Conservation (phyloP, 2,888 invertebrate species). For the Incurvaria masculella region DNA sequence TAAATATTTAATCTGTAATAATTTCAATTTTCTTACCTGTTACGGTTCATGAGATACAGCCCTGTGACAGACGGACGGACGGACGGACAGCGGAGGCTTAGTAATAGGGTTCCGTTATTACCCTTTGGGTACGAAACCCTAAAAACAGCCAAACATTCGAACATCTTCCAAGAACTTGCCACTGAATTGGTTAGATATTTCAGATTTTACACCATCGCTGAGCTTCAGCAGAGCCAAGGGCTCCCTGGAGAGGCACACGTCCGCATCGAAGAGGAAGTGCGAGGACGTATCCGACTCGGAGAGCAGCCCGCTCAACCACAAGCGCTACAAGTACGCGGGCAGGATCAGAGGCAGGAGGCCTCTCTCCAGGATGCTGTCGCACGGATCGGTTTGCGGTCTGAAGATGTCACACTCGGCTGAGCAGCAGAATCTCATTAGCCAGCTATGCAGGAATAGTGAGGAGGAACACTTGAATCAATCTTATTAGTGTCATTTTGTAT, state of each 20-base stretch:
- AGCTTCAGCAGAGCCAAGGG: constrained; percentile 24
- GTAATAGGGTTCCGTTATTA: no score
- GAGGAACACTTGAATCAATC: not conserved
- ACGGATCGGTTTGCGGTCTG: constrained; percentile 23
- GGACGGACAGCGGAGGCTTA: no score
- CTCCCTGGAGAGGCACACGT: constrained; percentile 22
- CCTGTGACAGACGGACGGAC: no score
- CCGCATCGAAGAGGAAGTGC: constrained; percentile 37
- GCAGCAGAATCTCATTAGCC: constrained; percentile 23
- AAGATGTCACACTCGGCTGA: constrained; percentile 32
- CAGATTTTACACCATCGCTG: constrained; percentile 30
- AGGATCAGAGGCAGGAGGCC: constrained; percentile 43
- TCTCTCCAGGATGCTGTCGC: constrained; percentile 18
- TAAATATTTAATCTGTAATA: no score
- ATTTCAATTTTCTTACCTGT: no score
- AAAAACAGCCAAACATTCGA: no score
- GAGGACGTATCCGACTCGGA: constrained; percentile 34
- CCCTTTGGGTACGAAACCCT: no score
- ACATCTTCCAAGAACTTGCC: no score
- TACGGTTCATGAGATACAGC: no score
- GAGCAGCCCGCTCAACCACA: constrained; percentile 40
- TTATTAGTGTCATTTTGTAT: no score
- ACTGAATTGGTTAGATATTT: constrained; percentile 14
- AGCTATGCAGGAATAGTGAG: not conserved
- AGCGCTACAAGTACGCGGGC: constrained; percentile 40